These are phyloP conservation scores for Balanococcus diminutus DNA, from an alignment of 2,888 invertebrate species.

Conservation along the genomic window DNA sequence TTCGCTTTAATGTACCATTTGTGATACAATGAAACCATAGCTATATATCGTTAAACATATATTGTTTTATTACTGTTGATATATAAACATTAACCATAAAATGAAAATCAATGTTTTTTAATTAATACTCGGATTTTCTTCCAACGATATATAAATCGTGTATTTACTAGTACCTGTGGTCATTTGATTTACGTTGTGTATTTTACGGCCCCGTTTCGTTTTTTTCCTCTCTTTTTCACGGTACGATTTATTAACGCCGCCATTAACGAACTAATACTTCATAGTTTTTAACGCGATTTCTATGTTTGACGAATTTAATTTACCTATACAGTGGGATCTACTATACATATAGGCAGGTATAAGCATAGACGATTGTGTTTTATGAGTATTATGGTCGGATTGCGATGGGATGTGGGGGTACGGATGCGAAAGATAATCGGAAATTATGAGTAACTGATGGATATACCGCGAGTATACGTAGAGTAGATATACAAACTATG, in stretches of 20 bases:
- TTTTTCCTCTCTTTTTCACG: not conserved
- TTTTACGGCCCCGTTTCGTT: conserved; percentile 7
- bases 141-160: conserved; percentile 29
- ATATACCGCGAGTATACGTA: not conserved
- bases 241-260: conserved; percentile 45
- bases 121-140: conserved; percentile 48
- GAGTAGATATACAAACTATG: not conserved
- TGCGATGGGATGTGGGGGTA: not conserved
- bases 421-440: not conserved
- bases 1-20: conserved; percentile 37
- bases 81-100: conserved; percentile 46
- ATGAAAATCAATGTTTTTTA: conserved; percentile 50
- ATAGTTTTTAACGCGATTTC: conserved; percentile 51
- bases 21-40: conserved; percentile 50
- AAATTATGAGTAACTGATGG: conserved; percentile 14
- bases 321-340: not conserved
- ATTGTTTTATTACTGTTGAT: conserved; percentile 52
- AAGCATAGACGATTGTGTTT: conserved; percentile 3
- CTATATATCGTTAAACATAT: conserved; percentile 49
- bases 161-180: conserved; percentile 31
- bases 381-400: not conserved
- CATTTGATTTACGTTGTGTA: not conserved
- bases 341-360: not conserved
- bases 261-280: conserved; percentile 51
- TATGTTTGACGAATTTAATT: conserved; percentile 41